phyloP scores from a whole-genome alignment of 2,888 invertebrate species.

The Rhynchonema sp. region DNA sequence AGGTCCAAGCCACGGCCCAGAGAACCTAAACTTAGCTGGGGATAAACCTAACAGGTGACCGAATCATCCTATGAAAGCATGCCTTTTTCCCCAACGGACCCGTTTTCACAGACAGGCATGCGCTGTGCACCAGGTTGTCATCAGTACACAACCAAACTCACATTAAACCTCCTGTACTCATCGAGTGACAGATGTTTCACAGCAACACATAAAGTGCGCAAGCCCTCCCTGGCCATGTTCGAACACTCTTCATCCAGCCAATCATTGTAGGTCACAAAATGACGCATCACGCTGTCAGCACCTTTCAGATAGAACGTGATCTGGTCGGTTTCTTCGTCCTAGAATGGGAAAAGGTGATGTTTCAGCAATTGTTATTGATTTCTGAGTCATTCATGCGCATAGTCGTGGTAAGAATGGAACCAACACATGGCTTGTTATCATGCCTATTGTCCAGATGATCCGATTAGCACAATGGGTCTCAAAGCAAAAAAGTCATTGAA shows the following conservation, averaged over 20 bases:
- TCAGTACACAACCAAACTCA: too few species aligned
- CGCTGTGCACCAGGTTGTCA: too few species aligned
- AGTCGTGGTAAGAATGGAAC: neutral
- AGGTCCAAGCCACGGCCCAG: too few species aligned
- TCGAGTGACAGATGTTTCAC: constrained; percentile 44
- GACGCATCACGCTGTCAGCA: constrained; percentile 75
- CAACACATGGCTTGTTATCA: neutral
- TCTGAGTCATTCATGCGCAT: neutral
- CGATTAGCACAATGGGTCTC: neutral
- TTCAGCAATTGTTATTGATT: neutral
- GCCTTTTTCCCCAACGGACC: too few species aligned
- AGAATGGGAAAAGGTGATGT: neutral
- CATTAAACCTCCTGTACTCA: constrained; percentile 48
- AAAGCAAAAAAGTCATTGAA: constrained; percentile 8
- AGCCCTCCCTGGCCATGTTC: constrained; percentile 58
- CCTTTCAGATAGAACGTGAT: constrained; percentile 93
- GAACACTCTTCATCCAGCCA: constrained; percentile 82
- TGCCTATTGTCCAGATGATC: neutral
- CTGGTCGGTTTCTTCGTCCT: constrained; percentile 50
- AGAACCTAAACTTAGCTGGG: too few species aligned
- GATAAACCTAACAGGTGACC: too few species aligned
- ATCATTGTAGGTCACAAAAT: constrained; percentile 67
- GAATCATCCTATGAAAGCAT: too few species aligned
- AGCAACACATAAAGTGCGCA: constrained; percentile 50
- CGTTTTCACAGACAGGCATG: too few species aligned